Base-by-base conservation (phyloP, 2,113 vertebrate species). In the Clarias magur region DNA sequence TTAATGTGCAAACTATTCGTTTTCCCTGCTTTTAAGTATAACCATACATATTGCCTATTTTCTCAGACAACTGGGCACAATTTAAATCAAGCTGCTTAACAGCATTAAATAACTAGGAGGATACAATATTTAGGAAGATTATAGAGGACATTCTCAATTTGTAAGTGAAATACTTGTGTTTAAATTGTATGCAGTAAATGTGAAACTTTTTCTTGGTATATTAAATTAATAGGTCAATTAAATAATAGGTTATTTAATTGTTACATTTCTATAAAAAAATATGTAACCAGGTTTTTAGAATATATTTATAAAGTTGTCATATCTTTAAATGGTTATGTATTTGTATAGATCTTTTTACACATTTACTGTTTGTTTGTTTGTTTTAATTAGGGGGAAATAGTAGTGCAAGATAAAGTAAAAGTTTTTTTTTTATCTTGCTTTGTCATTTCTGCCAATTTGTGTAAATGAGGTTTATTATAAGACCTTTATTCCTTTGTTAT, bases 271-370 rank as follows among this genome's bases (percentile, higher is more conserved):
- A 27, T 57, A 2, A 70, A 13, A 83, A 70, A 59, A n/a, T 6
- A 25, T 86, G 34, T 82, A 83, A 70, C 25, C 25, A 68, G n/a
- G 16, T 62, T 68, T 80, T 88, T 72, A 78, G 38, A 48, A 38
- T 25, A 68, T 56, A 57, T 73, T 80, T 86, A 83, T 86, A 68
- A 82, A 78, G 42, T 54, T 42, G 56, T 38, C 53, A 27, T n/a
- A n/a, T 67, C 56, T 25, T 85, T 83, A 81, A 72, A 56, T 87
- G 60, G 21, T 85, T 87, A 78, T 87, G 34, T 87, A 78, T 70
- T 8, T 42, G 48, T 59, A 59, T 85, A 38, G 59, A 70, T 59
- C 23, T 87, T 89, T 89, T 70, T 87, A 87, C 30, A 85, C 53
- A 54, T 75, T 48, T 12, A 73, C n/a, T 73, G 21, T 73, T 81